Percentiles rank a stretch among this genome's conserved stretches.
Evolutionary conservation across 2,888 invertebrate species (phyloP).

Genomic region (Cephus pulcher): DNA sequence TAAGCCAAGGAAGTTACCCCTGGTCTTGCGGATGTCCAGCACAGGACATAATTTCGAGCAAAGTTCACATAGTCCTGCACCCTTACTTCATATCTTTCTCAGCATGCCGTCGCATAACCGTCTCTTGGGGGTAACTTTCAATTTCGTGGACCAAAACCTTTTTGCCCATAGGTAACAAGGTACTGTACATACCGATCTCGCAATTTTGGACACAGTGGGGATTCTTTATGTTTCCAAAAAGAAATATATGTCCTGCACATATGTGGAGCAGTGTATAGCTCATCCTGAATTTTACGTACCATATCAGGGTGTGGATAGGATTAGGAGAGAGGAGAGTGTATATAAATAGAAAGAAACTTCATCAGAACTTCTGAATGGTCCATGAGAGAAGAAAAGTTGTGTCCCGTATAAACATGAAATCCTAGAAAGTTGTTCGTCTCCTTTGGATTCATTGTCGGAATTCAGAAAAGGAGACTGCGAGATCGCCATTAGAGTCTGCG

Average conservation of each 20-base stretch:
- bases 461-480: neutral
- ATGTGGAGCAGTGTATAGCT: neutral
- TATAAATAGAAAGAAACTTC: neutral
- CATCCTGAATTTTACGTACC: neutral
- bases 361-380: neutral
- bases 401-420: neutral
- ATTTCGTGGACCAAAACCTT: neutral
- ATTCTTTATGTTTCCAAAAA: neutral
- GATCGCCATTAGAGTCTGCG: neutral
- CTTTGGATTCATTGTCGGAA: neutral
- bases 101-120: constrained; percentile 25
- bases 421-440: neutral
- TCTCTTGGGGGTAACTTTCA: neutral
- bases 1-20: neutral
- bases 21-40: constrained; percentile 15
- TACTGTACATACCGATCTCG: neutral
- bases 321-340: neutral
- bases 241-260: neutral
- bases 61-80: constrained; percentile 28
- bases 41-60: constrained; percentile 32
- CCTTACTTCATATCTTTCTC: constrained; percentile 31
- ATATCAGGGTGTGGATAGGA: too few relatives aligned
- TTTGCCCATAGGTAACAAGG: neutral
- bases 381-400: neutral
- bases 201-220: neutral